Evolutionary conservation across 2,888 invertebrate genomes (phyloP), one percentile per base, ranked within the genome.

Genomic region (Lasioglossum calceatum): DNA sequence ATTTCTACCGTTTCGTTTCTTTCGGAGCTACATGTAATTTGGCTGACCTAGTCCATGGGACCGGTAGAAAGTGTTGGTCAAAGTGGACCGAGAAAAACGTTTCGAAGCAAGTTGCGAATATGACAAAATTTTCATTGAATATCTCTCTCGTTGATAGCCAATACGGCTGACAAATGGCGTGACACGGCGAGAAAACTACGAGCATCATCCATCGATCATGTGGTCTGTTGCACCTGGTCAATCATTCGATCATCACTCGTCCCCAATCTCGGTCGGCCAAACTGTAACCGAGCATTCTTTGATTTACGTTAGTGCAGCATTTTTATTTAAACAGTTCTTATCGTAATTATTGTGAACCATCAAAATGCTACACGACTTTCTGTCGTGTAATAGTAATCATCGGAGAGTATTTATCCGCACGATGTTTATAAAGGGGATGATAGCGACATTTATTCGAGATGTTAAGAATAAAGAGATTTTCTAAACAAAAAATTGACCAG

Each of bases 401-500:
- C 32, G 32, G 36, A 50, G 19, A 50, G 23, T 23, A 50, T 74
- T 74, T 50, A 74, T 12, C 50, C 73, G 36, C 36, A 50, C 19
- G 73, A 50, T 44, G 36, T 50, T 74, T 50, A 32, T 36, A 50
- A 16, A 19, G 19, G 32, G 73, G 4, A 47, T 4, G 42, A 47
- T 10, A 50, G 50, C 32, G 50, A 74, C 36, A 36, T 74, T 36
- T 50, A 50, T 36, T 74, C 23, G 32, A 73, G 10, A 73, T 74
- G 32, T 74, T 74, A n/a, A 19, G 32, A 74, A 50, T 36, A 23
- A 32, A 76, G 77, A 77, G 54, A 47, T 27, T 71, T 83, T 75
- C 23, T 77, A 58, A 76, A 14, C 44, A 44, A 32, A 32, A 32
- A 67, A 84, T 86, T 71, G 80, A 79, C 78, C 58, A 72, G 27